Base-by-base conservation (phyloP, 2,113 vertebrate genomes). In the Corynorhinus townsendii region DNA sequence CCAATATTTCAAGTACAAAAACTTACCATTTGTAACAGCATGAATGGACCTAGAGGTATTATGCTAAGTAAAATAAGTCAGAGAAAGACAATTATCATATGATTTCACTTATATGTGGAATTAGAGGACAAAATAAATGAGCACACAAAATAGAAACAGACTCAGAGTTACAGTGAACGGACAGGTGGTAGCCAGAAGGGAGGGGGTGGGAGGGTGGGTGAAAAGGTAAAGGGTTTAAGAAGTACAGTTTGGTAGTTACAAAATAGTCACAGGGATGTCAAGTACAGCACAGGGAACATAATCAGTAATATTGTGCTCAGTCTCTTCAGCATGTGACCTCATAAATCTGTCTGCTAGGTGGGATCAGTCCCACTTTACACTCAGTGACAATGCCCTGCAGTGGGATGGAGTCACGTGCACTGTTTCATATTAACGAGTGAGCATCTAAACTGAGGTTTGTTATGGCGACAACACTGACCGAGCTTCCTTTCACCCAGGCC, bases 371-470 rank as follows among this genome's bases (percentile, higher is more conserved):
- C 94, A 45, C 15, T 33, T 43, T 2, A 38, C 33, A 28, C 69
- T n/a, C 9, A 16, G n/a, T 8, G 73, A 91, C 72, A 45, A 66
- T 20, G 52, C 54, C 1, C 5, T 52, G 79, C 24, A 1, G 20
- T 40, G 76, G 59, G 30, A 24, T 40, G 28, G 17, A 19, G 43
- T 35, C 75, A 35, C 1, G 0, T 1, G 16, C 45, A 0, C 4
- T 56, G 7, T 75, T 11, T 73, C 9, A 0, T 8, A 69, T 0
- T 7, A 2, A 22, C 0, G 2, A 45, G 62, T 45, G 38, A 40
- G 4, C 9, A 1, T 30, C 40, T 15, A 22, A 16, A 9, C 40
- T 75, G 69, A 84, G 72, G 35, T 40, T 52, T 59, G 17, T 56
- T 24, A 11, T 19, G 35, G 8, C 10, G 1, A 14, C 22, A 4